These are phyloP conservation scores for Microdon myrmicae DNA, from an alignment of 2,888 invertebrate genomes.

Conservation along the genomic window DNA sequence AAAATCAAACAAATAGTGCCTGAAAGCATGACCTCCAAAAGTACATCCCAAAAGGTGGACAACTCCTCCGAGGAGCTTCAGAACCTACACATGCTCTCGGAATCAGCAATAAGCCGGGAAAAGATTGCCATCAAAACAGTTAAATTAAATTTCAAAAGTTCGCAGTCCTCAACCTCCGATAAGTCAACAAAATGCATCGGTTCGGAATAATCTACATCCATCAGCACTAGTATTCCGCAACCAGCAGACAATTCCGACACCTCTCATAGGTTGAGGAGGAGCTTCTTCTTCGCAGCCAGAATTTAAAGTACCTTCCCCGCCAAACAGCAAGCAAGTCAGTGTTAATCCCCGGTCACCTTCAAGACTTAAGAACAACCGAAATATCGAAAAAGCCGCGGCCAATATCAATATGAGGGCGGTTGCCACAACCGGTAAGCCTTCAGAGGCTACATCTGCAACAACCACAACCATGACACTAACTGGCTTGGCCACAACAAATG, in stretches of 20 bases:
- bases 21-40: constrained; percentile 24
- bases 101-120: constrained; percentile 64
- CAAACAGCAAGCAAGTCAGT: constrained; percentile 32
- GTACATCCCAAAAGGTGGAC: constrained; percentile 28
- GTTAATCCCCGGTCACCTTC: constrained; percentile 45
- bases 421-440: constrained; percentile 57
- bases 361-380: constrained; percentile 60
- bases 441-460: constrained; percentile 55
- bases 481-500: constrained; percentile 12
- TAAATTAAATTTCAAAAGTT: constrained; percentile 46
- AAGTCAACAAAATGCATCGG: constrained; percentile 70
- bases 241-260: constrained; percentile 56
- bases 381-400: constrained; percentile 66
- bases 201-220: constrained; percentile 74
- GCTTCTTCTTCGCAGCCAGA: no score
- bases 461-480: constrained; percentile 33
- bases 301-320: constrained; percentile 33
- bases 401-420: constrained; percentile 63
- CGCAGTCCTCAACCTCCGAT: constrained; percentile 53
- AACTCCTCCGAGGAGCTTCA: constrained; percentile 62
- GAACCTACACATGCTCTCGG: constrained; percentile 71
- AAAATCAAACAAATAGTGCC: constrained; percentile 62
- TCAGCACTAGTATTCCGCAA: constrained; percentile 71
- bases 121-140: constrained; percentile 62
- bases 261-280: constrained; percentile 51